A percentile compares a stretch with the other conserved stretches of the same genome.
These are phyloP conservation scores for Theocolax elegans DNA, from an alignment of 1,140 invertebrate genomes.

Conservation along the genomic window DNA sequence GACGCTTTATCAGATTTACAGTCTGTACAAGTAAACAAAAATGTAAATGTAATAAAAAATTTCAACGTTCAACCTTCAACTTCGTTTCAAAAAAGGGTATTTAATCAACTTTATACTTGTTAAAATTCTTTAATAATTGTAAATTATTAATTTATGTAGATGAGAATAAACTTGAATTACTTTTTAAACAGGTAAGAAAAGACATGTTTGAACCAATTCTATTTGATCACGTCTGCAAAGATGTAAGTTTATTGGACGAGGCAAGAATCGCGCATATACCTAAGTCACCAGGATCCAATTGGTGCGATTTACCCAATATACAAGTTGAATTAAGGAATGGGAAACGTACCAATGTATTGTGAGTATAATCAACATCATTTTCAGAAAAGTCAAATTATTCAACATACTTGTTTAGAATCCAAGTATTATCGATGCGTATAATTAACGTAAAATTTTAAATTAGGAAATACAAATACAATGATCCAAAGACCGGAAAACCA, in stretches of 20 bases:
- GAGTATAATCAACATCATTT: no score
- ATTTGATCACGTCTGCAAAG: constrained; percentile 86
- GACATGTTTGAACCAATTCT: constrained; percentile 68
- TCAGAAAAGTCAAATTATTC: not conserved
- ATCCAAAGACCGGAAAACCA: constrained; percentile 76
- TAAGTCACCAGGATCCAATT: constrained; percentile 81
- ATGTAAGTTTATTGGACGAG: constrained; percentile 83
- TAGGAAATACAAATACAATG: constrained; percentile 75
- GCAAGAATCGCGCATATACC: constrained; percentile 83
- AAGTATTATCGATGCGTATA: no score
- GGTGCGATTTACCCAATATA: constrained; percentile 85
- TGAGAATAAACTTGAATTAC: no score
- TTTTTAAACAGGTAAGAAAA: constrained; percentile 56
- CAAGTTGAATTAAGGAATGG: constrained; percentile 80
- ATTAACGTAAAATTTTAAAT: no score
- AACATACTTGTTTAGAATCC: not conserved
- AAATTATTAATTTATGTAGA: no score
- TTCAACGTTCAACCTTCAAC: constrained; percentile 79
- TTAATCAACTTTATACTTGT: no score
- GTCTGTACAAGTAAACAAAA: constrained; percentile 78
- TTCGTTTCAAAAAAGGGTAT: constrained; percentile 80
- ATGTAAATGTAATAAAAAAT: constrained; percentile 78
- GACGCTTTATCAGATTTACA: constrained; percentile 88
- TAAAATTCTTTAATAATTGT: no score
- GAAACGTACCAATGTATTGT: constrained; percentile 74